Base-by-base conservation (phyloP, 2,888 invertebrate species). In the Lasioglossum figueresi region DNA sequence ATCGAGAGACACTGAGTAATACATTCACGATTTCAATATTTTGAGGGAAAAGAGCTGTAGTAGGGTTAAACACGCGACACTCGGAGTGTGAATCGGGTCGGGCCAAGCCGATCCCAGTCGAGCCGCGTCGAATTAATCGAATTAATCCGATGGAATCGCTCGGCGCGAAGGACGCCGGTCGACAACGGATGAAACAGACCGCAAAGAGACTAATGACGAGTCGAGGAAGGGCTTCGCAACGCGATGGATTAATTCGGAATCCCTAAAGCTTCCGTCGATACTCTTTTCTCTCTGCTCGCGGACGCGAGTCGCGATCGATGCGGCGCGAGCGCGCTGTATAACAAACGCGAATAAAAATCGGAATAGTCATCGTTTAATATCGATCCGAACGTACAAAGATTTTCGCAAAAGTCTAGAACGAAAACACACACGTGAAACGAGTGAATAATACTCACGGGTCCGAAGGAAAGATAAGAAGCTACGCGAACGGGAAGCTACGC, bases 161-260 rank as follows among this genome's bases (percentile, higher is more conserved):
- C 34, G 23, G n/a, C 16, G 34, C 43, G 76, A 76, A 43, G 76
- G 59, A 66, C 59, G 34, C 40, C 10, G 31, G 52, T 27, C 80
- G 23, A 27, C 43, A 52, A 27, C 43, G 56, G 43, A n/a, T 4
- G 70, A 71, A 76, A 70, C 68, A 76, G 52, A 72, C 75, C 73
- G 43, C 75, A 43, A 45, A 52, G 75, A 80, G 43, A 70, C 68
- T 45, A 63, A 72, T 45, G 70, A 34, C 37, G 48, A 27, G 72
- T 45, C 76, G 70, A 43, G 56, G 31, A 75, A 48, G 56, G 71
- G 80, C 71, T 71, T 76, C 80, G 37, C 34, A 71, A 31, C 68
- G 10, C 70, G 75, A 27, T 76, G 84, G 79, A 84, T 84, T 84
- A 84, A 79, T 82, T 68, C 79, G 34, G 76, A 82, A 79, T 76